These are phyloP conservation scores for Eufriesea mexicana DNA, from an alignment of 1,140 invertebrate species.

Conservation along the genomic window DNA sequence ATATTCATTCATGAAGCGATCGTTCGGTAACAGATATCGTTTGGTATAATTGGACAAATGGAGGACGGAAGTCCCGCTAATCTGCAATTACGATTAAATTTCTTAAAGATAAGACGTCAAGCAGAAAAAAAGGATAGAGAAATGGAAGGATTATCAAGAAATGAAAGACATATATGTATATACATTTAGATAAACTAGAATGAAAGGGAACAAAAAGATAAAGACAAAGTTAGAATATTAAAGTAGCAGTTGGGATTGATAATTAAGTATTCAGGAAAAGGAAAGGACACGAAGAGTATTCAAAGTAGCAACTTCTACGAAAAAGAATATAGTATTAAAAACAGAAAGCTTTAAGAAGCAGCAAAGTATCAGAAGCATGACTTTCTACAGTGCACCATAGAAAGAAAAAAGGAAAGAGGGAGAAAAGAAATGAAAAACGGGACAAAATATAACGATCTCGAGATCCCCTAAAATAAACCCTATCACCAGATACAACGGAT, in stretches of 20 bases:
- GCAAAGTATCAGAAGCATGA: too few species aligned
- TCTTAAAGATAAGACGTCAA: not conserved
- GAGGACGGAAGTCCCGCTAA: not conserved
- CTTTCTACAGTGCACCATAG: not conserved
- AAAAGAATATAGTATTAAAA: not conserved
- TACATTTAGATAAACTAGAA: too few species aligned
- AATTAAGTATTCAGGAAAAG: too few species aligned
- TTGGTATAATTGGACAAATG: slow-evolving; percentile 19
- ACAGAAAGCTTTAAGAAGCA: not conserved
- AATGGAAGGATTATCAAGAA: not conserved
- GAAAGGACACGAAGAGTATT: too few species aligned
- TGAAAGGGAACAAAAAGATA: too few species aligned
- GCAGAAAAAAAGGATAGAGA: not conserved
- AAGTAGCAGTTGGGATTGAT: too few species aligned
- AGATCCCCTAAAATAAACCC: not conserved
- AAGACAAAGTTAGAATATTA: too few species aligned
- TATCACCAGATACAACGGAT: not conserved
- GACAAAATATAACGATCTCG: not conserved
- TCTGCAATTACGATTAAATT: not conserved
- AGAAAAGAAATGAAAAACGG: not conserved
- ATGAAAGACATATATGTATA: too few species aligned
- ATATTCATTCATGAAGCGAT: slow-evolving; percentile 24
- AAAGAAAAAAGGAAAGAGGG: not conserved
- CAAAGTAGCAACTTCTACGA: too few species aligned
- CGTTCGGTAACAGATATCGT: slow-evolving; percentile 21